A percentile compares a stretch with the other conserved stretches of the same genome.
These are phyloP conservation scores for Columba guinea DNA, from an alignment of 2,797 vertebrate genomes.

Conservation along the genomic window DNA sequence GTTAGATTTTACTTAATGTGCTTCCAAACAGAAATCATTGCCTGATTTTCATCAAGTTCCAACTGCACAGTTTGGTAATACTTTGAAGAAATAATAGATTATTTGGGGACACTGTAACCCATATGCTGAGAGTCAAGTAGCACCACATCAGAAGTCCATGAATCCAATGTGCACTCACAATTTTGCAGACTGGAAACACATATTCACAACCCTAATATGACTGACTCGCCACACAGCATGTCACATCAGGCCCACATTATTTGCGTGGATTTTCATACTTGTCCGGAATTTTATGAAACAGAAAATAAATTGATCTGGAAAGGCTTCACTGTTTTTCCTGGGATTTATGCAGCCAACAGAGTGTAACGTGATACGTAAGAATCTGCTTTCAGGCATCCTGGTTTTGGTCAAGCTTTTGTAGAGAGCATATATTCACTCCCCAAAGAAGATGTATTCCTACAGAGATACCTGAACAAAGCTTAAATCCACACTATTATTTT, in stretches of 20 bases:
- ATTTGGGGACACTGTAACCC: background rate
- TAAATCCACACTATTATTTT: background rate
- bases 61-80: background rate
- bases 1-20: rapidly evolving
- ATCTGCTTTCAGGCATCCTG: background rate
- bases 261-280: background rate
- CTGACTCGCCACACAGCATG: background rate
- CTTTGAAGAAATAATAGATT: background rate
- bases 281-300: background rate
- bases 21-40: background rate
- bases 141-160: background rate
- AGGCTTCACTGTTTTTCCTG: background rate
- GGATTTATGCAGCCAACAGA: background rate
- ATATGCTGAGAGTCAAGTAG: background rate
- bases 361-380: background rate
- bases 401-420: background rate
- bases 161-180: background rate
- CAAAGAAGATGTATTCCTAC: background rate
- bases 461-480: background rate
- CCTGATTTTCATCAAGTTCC: background rate
- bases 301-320: background rate
- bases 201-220: rapidly evolving
- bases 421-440: background rate
- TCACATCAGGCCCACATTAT: background rate
- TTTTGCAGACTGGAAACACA: background rate